Evolutionary conservation across 2,888 invertebrate genomes (phyloP).

Genomic region (Lasioglossum zephyrum): DNA sequence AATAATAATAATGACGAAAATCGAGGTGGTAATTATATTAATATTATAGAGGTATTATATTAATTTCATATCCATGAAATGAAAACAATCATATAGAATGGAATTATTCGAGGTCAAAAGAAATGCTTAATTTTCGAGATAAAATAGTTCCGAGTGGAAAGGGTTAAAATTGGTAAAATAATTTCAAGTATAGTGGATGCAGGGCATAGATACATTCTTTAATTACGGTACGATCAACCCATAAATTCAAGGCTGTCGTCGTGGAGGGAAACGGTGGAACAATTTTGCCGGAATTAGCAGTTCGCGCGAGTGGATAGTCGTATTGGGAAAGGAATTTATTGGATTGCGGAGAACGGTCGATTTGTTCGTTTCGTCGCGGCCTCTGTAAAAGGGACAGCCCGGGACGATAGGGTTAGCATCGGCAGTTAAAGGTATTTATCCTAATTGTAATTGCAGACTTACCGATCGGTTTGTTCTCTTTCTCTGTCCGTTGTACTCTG

Average conservation of each 20-base stretch:
- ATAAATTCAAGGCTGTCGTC: constrained; percentile 44
- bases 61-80: too few relatives aligned
- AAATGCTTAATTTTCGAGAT: too few relatives aligned
- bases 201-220: constrained; percentile 33
- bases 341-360: constrained; percentile 61
- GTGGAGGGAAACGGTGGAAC: constrained; percentile 33
- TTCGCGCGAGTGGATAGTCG: constrained; percentile 57
- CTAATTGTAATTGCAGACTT: constrained; percentile 68
- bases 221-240: constrained; percentile 41
- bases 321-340: constrained; percentile 59
- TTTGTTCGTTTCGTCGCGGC: constrained; percentile 53
- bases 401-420: constrained; percentile 42
- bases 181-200: neutral
- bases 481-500: neutral
- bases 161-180: neutral
- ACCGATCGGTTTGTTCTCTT: constrained; percentile 31
- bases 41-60: too few relatives aligned
- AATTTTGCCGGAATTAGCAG: constrained; percentile 58
- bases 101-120: too few relatives aligned
- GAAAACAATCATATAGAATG: too few relatives aligned
- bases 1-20: too few relatives aligned
- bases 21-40: too few relatives aligned
- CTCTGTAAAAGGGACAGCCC: constrained; percentile 25
- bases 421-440: constrained; percentile 65
- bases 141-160: too few relatives aligned